These are phyloP conservation scores for Catocala nupta DNA, from an alignment of 2,888 invertebrate genomes.

Conservation along the genomic window DNA sequence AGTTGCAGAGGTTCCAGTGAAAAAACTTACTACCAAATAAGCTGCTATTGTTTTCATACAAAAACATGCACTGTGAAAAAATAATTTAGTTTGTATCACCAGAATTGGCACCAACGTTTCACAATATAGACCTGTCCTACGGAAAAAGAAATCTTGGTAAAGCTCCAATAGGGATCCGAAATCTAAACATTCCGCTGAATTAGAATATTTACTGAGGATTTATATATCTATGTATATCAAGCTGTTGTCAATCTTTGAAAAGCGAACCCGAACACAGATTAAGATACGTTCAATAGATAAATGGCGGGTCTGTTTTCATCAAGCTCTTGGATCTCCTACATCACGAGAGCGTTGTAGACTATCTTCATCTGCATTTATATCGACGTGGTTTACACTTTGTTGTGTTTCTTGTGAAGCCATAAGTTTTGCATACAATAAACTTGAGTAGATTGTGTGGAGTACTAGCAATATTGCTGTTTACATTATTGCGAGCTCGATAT, in stretches of 20 bases:
- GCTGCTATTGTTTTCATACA: no score
- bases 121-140: background rate
- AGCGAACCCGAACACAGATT: slow-evolving; percentile 22
- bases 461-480: background rate
- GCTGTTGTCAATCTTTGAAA: slow-evolving; percentile 11
- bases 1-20: no score
- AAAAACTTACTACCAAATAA: no score
- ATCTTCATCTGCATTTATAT: slow-evolving; percentile 5
- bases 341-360: background rate
- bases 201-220: slow-evolving; percentile 10
- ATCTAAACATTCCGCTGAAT: slow-evolving; percentile 4
- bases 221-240: background rate
- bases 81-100: background rate
- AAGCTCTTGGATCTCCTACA: slow-evolving; percentile 4
- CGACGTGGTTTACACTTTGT: slow-evolving; percentile 1
- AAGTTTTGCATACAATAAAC: background rate
- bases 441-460: background rate
- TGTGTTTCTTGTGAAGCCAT: background rate
- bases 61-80: background rate
- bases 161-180: background rate
- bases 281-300: slow-evolving; percentile 32
- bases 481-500: background rate
- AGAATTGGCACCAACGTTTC: background rate
- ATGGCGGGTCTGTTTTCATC: slow-evolving; percentile 30
- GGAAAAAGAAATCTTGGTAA: background rate